These are phyloP conservation scores for Diplogasteroides magnus DNA, from an alignment of 1,140 invertebrate species.

Conservation along the genomic window DNA sequence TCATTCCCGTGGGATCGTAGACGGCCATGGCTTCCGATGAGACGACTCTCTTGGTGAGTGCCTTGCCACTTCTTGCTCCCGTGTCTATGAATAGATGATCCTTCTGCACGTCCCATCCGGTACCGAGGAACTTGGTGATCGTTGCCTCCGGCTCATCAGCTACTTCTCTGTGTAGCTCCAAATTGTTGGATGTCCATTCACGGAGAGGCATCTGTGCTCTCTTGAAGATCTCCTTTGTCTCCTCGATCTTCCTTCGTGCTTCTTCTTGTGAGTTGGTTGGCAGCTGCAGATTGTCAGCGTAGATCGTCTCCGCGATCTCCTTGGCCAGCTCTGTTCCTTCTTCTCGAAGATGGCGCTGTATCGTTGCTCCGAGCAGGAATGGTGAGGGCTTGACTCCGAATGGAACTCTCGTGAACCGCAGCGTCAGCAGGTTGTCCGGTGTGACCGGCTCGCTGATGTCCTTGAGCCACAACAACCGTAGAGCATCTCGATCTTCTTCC, in stretches of 20 bases:
- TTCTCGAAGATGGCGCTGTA: slow-evolving; percentile 17
- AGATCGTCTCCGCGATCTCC: slow-evolving; percentile 11
- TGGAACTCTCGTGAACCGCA: slow-evolving; percentile 21
- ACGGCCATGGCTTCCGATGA: not conserved
- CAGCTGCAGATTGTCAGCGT: slow-evolving; percentile 25
- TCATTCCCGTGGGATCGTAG: slow-evolving; percentile 8
- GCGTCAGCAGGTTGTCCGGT: slow-evolving; percentile 15
- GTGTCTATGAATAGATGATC: slow-evolving; percentile 1
- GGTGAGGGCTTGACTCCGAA: slow-evolving; percentile 28
- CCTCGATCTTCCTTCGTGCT: not conserved
- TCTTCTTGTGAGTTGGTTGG: slow-evolving; percentile 6
- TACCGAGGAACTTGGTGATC: slow-evolving; percentile 5
- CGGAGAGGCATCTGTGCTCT: slow-evolving; percentile 21
- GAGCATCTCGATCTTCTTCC: slow-evolving; percentile 29
- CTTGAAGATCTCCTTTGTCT: slow-evolving; percentile 9
- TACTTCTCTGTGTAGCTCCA: not conserved
- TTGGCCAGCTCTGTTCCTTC: not conserved
- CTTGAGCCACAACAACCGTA: slow-evolving; percentile 32
- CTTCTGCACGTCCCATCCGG: not conserved
- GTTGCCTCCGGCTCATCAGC: not conserved
- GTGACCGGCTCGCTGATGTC: slow-evolving; percentile 14
- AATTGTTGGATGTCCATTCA: slow-evolving; percentile 14
- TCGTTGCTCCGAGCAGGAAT: slow-evolving; percentile 26
- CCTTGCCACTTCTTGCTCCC: not conserved
- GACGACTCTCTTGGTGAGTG: not conserved